These are phyloP conservation scores for Brachypalpus laphriformis DNA, from an alignment of 2,888 invertebrate species.

Conservation along the genomic window DNA sequence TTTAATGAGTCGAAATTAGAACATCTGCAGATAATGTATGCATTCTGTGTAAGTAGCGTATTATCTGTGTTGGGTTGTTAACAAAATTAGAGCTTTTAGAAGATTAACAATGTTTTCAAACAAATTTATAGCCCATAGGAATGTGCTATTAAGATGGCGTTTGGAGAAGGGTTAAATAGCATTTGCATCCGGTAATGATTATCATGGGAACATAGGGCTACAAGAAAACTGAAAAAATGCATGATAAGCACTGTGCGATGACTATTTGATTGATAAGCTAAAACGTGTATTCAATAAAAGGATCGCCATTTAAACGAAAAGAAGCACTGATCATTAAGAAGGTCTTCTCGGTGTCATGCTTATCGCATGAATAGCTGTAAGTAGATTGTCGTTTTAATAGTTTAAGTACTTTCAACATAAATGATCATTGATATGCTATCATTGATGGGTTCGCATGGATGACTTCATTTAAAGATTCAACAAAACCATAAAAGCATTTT, in stretches of 20 bases:
- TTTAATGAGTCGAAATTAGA: constrained; percentile 26
- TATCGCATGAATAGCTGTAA: too few relatives aligned
- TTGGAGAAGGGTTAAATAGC: not conserved
- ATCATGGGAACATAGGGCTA: constrained; percentile 2
- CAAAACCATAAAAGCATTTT: too few relatives aligned
- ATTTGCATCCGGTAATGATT: constrained; percentile 19
- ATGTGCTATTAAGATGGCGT: not conserved
- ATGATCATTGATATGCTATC: too few relatives aligned
- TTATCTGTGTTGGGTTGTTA: not conserved
- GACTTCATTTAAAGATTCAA: too few relatives aligned
- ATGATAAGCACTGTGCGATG: not conserved
- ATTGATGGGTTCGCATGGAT: not conserved
- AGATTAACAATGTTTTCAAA: not conserved
- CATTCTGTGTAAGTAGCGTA: not conserved
- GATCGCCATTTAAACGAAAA: not conserved
- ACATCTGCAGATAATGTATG: constrained; percentile 39
- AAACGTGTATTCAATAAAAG: not conserved
- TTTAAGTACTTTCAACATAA: too few relatives aligned
- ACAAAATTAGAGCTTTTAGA: not conserved
- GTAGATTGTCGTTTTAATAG: too few relatives aligned
- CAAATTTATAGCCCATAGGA: not conserved
- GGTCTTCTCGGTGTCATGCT: not conserved
- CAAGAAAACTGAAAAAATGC: too few relatives aligned
- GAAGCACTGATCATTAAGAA: not conserved
- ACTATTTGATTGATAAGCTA: not conserved